These are phyloP conservation scores for Rhopalosiphum padi DNA, from an alignment of 1,140 invertebrate genomes.

Conservation along the genomic window DNA sequence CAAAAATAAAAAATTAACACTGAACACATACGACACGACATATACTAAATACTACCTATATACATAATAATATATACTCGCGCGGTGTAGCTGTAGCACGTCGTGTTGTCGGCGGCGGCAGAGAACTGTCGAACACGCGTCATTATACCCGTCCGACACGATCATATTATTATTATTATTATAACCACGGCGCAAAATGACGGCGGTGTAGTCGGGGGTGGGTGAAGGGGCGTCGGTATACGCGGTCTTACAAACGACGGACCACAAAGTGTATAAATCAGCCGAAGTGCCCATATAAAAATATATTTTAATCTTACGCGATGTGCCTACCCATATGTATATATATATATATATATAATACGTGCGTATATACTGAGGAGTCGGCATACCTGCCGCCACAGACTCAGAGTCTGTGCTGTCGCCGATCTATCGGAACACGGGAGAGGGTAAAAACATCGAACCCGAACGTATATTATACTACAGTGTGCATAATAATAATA, in stretches of 20 bases:
- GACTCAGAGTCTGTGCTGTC: neutral
- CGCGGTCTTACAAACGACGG: neutral
- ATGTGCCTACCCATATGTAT: neutral
- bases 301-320: neutral
- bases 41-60: neutral
- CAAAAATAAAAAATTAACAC: constrained; percentile 6
- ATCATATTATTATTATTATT: neutral
- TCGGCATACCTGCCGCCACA: neutral
- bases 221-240: neutral
- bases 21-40: neutral
- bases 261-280: constrained; percentile 4
- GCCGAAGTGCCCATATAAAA: constrained; percentile 7
- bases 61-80: neutral
- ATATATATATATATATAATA: neutral
- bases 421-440: neutral
- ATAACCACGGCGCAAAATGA: neutral
- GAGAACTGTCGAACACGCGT: neutral
- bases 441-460: constrained; percentile 9
- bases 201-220: neutral
- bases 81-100: neutral
- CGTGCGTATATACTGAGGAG: neutral
- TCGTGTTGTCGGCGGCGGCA: neutral
- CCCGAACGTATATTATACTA: neutral
- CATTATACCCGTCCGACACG: neutral
- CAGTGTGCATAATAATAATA: neutral